Evolutionary conservation across 2,113 vertebrate species (phyloP), one percentile per base, ranked within the genome.

Genomic region (Carassius carassius): DNA sequence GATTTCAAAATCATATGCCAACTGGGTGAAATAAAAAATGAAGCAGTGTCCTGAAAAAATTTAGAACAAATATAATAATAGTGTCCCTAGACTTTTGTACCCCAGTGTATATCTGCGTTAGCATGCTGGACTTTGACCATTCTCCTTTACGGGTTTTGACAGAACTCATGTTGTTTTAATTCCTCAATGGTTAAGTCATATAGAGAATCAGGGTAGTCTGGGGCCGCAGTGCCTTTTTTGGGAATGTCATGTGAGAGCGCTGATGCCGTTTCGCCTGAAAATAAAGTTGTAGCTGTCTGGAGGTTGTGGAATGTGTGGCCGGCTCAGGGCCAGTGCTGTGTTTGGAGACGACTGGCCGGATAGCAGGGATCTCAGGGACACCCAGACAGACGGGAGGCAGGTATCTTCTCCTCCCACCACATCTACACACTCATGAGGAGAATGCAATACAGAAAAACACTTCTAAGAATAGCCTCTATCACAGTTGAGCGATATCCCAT

Each of bases 221-320:
- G 93, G 95, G 95, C 94, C 94, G 92, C 94, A 96, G 95, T 94
- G 95, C 97, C 97, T 97, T 99, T 96, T 99, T 99, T 97, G 98
- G 98, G 95, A 98, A 99, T 97, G 97, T 98, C 97, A 97, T 98
- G 96, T 98, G 96, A 95, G 97, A 96, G 96, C 94, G 94, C 95
- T 92, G 94, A 91, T 96, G 96, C 94, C 95, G 95, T 95, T 95
- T 93, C 92, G 91, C 93, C 94, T 93, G 90, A 94, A 95, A 96
- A 96, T 95, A 94, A 95, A 96, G 94, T 91, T 92, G 90, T 92
- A 91, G 92, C 96, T 96, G 95, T 97, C 96, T 97, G 94, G 92
- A 96, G 95, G 94, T 91, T 91, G 90, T 95, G 94, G 95, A 96
- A 97, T 98, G 96, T 96, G 95, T 92, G 92, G 92, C 91, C 88